Evolutionary conservation across 2,888 invertebrate genomes (phyloP).

Genomic region (Chironomus tentans): DNA sequence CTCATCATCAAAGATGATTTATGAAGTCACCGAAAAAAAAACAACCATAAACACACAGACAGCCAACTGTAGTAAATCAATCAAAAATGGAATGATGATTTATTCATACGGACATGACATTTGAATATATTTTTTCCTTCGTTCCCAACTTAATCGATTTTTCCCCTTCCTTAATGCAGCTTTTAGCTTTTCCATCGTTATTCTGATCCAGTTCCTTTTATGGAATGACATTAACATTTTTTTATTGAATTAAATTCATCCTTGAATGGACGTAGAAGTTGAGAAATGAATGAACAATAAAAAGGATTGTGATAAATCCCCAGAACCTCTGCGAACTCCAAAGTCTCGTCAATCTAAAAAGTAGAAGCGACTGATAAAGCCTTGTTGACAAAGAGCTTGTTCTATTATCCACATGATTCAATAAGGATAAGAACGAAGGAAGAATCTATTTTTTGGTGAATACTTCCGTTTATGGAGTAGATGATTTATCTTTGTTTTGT

Average conservation of each 20-base stretch:
- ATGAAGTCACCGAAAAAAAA: not conserved
- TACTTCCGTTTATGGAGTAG: too few relatives aligned
- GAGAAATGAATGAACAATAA: too few relatives aligned
- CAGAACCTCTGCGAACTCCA: not conserved
- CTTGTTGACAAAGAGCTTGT: not conserved
- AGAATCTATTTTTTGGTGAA: not conserved
- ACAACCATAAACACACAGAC: not conserved
- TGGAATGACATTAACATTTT: not conserved
- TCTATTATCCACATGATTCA: not conserved
- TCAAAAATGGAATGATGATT: not conserved
- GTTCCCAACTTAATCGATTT: not conserved
- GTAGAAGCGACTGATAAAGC: not conserved
- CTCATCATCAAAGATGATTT: not conserved
- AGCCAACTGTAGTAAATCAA: not conserved
- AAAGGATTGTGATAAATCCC: not conserved
- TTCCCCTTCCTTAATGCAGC: not conserved
- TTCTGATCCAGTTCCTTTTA: not conserved
- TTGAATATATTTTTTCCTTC: not conserved
- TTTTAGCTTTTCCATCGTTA: too few relatives aligned
- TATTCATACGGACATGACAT: constrained; percentile 3
- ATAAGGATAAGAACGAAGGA: not conserved
- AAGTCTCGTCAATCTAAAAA: not conserved
- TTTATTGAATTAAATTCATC: too few relatives aligned
- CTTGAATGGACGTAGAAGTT: too few relatives aligned
- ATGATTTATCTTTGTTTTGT: too few relatives aligned